Conservation (phyloP, 2,888 invertebrate genomes). For the Drosophila anceps region DNA sequence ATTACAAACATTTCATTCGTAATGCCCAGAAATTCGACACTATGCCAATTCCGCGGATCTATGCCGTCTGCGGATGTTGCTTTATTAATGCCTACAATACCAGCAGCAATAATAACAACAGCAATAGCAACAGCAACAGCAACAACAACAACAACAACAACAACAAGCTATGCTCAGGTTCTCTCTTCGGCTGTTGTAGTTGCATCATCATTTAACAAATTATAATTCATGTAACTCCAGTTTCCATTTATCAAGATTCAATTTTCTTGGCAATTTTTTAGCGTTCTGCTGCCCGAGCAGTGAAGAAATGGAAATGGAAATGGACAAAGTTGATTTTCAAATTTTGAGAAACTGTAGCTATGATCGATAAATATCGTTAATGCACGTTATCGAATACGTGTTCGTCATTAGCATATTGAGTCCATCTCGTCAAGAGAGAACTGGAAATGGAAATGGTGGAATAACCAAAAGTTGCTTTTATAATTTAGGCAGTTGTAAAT, state of each 20-base stretch:
- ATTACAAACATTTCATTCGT: conserved; percentile 50
- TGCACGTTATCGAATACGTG: not conserved
- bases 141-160: conserved; percentile 1
- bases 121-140: not conserved
- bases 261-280: conserved; percentile 13
- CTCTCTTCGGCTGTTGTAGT: conserved; percentile 14
- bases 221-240: conserved; percentile 10
- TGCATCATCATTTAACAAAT: conserved; percentile 12
- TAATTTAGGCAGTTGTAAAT: too few species aligned
- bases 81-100: conserved; percentile 36
- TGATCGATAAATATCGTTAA: not conserved
- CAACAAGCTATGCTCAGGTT: conserved; percentile 7
- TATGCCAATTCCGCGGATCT: conserved; percentile 34
- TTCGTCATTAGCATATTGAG: not conserved
- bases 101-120: conserved; percentile 11
- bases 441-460: too few species aligned
- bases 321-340: not conserved
- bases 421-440: not conserved
- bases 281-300: not conserved
- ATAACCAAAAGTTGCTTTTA: too few species aligned
- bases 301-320: not conserved
- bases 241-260: conserved; percentile 19
- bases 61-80: conserved; percentile 45
- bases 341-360: not conserved
- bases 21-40: conserved; percentile 56